These are phyloP conservation scores for Drosophila borborema DNA, from an alignment of 2,888 invertebrate genomes.

Conservation along the genomic window DNA sequence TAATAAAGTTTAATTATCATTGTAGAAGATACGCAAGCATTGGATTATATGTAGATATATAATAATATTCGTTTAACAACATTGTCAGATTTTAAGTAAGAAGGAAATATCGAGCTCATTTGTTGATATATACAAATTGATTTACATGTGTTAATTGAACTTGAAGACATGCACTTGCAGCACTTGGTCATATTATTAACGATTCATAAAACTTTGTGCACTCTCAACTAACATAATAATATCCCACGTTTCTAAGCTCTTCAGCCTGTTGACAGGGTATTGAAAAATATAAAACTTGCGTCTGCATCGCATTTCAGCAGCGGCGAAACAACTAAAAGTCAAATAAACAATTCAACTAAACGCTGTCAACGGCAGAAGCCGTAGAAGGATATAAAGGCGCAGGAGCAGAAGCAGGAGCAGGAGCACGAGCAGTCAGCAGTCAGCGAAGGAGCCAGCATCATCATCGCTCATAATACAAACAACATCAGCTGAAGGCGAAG, in stretches of 20 bases:
- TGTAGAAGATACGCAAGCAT: no score
- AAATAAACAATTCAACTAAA: constrained; percentile 81
- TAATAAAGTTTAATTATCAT: no score
- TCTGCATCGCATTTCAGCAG: constrained; percentile 59
- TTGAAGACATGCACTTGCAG: not conserved
- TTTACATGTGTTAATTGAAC: not conserved
- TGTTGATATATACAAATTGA: no score
- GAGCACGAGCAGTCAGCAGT: constrained; percentile 4
- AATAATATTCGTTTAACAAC: no score
- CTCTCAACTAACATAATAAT: not conserved
- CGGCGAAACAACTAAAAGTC: constrained; percentile 77
- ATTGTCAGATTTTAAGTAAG: no score
- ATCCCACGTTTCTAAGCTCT: not conserved
- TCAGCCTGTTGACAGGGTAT: constrained; percentile 30
- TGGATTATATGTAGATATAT: no score
- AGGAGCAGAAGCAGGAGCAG: not conserved
- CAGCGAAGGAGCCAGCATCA: constrained; percentile 43
- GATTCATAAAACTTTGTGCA: not conserved
- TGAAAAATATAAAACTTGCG: constrained; percentile 31
- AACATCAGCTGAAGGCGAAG: constrained; percentile 26
- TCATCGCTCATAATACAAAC: constrained; percentile 64
- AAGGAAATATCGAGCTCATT: no score
- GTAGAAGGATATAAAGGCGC: no score
- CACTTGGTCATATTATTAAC: not conserved
- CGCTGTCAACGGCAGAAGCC: constrained; percentile 63